A percentile compares a stretch with the other conserved stretches of the same genome.
These are phyloP conservation scores for Thymelicus sylvestris DNA, from an alignment of 2,888 invertebrate genomes.

Conservation along the genomic window DNA sequence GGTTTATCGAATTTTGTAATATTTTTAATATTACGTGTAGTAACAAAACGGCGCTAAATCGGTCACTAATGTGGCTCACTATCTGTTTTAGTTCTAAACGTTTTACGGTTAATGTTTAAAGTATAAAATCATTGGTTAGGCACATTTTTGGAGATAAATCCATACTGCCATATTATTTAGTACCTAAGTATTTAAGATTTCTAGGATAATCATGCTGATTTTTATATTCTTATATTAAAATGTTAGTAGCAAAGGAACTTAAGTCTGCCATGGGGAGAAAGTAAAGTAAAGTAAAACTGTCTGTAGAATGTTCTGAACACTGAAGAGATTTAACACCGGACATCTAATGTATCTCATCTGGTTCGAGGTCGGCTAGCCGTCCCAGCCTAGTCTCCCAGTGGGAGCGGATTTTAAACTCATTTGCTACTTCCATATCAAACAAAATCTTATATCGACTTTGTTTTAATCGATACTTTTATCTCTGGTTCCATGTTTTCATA, in stretches of 20 bases:
- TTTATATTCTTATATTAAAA: no score
- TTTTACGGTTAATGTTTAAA: slow-evolving; percentile 16
- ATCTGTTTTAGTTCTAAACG: slow-evolving; percentile 11
- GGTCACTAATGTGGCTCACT: not conserved
- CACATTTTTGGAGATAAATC: slow-evolving; percentile 23
- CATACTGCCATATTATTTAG: slow-evolving; percentile 9
- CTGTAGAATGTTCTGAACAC: no score
- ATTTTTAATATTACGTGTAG: slow-evolving; percentile 12
- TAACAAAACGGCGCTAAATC: slow-evolving; percentile 21
- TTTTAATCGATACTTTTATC: no score
- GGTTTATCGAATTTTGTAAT: slow-evolving; percentile 14
- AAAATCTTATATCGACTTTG: not conserved
- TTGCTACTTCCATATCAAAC: not conserved
- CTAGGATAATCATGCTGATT: not conserved
- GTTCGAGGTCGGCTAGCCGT: no score
- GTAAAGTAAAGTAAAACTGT: no score
- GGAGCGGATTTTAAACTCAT: not conserved
- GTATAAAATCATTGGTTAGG: slow-evolving; percentile 6
- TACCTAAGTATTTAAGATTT: not conserved
- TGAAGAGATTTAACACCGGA: no score
- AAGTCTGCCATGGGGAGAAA: no score
- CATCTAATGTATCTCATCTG: no score
- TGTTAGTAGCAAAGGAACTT: slow-evolving; percentile 6
- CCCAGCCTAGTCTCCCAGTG: no score
- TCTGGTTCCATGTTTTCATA: not conserved